Percentiles rank a stretch among this genome's conserved stretches.
phyloP scores from a whole-genome alignment of 2,113 vertebrate genomes.

The Acanthochromis polyacanthus region DNA sequence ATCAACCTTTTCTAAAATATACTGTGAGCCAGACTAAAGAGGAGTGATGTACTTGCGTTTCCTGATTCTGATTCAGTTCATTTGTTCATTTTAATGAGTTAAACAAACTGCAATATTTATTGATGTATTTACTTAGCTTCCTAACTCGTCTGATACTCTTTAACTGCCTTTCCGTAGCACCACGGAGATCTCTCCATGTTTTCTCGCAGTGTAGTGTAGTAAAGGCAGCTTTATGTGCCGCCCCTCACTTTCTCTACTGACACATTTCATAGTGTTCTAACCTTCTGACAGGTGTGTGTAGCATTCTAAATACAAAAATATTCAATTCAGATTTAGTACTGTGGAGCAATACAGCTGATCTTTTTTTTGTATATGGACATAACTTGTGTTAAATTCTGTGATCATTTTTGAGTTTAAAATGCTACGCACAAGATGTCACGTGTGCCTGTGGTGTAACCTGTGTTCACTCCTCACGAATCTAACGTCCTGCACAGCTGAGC shows the following conservation, averaged over 20 bases:
- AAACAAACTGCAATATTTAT: not conserved
- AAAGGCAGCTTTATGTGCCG: not conserved
- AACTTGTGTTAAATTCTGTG: not conserved
- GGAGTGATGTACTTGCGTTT: too few species aligned
- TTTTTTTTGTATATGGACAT: not conserved
- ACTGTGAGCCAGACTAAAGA: too few species aligned
- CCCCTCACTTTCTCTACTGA: not conserved
- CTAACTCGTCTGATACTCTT: not conserved
- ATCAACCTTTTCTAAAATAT: too few species aligned
- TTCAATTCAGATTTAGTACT: not conserved
- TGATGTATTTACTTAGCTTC: not conserved
- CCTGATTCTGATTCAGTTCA: too few species aligned
- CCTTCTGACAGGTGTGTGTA: slow-evolving; percentile 29
- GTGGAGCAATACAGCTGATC: not conserved
- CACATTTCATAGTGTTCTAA: slow-evolving; percentile 9
- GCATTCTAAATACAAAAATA: not conserved
- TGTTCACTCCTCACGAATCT: slow-evolving; percentile 39
- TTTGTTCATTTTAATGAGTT: not conserved
- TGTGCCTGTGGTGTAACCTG: slow-evolving; percentile 23
- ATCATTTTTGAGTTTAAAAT: too few species aligned
- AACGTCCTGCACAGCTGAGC: slow-evolving; percentile 30
- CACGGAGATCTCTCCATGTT: not conserved
- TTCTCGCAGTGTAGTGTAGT: not conserved
- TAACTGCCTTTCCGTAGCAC: not conserved
- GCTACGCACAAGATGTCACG: slow-evolving; percentile 10